Evolutionary conservation across 1,140 invertebrate genomes (phyloP), one percentile per base, ranked within the genome.

Genomic region (Aricia agestis): DNA sequence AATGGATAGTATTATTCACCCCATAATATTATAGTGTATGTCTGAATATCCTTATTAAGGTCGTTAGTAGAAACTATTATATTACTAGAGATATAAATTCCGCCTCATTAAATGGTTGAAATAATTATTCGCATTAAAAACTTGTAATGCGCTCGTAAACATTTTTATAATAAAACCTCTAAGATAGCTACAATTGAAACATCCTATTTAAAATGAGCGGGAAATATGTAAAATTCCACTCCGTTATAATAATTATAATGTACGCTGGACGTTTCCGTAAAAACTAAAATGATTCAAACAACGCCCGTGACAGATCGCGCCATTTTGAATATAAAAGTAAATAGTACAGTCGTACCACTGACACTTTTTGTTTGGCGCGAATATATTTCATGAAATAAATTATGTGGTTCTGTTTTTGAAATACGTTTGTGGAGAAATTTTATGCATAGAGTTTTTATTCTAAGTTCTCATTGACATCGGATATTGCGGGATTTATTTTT

Each of bases 311-410:
- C 78, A 72, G 66, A 81, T 78, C 71, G 68, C 72, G 72, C 78
- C 78, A 78, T 78, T 81, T 76, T 76, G 76, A 77, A 75, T 74
- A 71, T 59, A 74, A 75, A 76, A 76, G 78, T 79, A 78, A 79
- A 78, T 75, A 79, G 74, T 73, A 74, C 69, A 71, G 72, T 75
- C 74, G 76, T 75, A 78, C 68, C 70, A 68, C 70, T 74, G 72
- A 70, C 72, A 77, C 52, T 79, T 75, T 74, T 76, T 74, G 70
- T 74, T 75, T 68, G 72, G 76, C 71, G 69, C 69, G 72, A 63
- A 75, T 72, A 72, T 70, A 75, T 74, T 74, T 72, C 71, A 18
- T 72, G 71, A 69, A 74, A 67, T 67, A 41, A 19, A 52, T 9
- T 45, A 36, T 69, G 32, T 59, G 57, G 32, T 69, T 69, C n/a